Conservation (phyloP, 2,113 vertebrate genomes). For the Pelodiscus sinensis region DNA sequence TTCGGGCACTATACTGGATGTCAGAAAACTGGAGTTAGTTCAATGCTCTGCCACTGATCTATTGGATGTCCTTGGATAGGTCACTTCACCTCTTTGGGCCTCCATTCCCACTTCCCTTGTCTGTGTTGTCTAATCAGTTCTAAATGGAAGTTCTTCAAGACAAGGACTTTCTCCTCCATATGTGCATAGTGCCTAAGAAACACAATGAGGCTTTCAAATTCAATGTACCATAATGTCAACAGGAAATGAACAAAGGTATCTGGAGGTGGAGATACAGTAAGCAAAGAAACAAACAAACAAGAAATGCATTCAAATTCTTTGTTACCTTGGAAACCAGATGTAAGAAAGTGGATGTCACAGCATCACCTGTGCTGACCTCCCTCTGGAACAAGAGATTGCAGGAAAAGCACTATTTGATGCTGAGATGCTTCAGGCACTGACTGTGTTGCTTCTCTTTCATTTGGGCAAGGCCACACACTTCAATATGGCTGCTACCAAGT, state of each 20-base stretch:
- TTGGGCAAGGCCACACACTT: not conserved
- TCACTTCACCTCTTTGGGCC: accelerated
- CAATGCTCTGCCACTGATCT: not conserved
- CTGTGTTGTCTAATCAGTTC: not conserved
- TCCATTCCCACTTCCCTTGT: not conserved
- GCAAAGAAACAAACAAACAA: not conserved
- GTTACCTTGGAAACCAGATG: not conserved
- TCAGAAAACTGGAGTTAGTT: not conserved
- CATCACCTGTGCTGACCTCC: accelerated
- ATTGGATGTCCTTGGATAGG: not conserved
- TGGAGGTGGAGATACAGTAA: not conserved
- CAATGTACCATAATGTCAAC: not conserved
- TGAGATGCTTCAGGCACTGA: not conserved
- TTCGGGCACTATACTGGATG: not conserved
- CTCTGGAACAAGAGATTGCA: not conserved
- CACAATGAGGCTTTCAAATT: not conserved
- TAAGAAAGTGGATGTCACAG: not conserved
- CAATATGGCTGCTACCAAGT: not conserved
- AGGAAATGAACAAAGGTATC: not conserved
- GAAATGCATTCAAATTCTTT: not conserved
- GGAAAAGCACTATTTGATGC: not conserved
- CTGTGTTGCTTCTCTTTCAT: not conserved
- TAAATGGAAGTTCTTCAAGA: not conserved
- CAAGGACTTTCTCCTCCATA: not conserved
- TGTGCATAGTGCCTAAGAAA: not conserved